Evolutionary conservation across 2,797 vertebrate species (phyloP), one percentile per base, ranked within the genome.

Genomic region (Remorina albescens): DNA sequence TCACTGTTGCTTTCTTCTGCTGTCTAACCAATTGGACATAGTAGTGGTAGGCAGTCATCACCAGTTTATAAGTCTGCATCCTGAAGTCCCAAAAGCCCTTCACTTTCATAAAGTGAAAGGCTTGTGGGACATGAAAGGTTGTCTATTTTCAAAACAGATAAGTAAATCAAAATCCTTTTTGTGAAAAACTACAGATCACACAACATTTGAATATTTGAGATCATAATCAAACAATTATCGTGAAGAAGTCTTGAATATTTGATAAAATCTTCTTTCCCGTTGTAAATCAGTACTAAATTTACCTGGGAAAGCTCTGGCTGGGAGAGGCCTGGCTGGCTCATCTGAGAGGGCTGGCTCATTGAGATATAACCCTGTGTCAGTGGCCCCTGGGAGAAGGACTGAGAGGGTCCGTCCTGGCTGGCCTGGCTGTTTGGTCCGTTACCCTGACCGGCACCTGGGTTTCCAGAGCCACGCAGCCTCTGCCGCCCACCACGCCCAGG

Each of bases 261-360:
- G 47, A 28, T 49, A n/a, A 8, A 32, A 39, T 46, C 21, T 6
- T 0, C 10, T 37, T 23, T 23, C 8, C 30, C 1, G 10, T 6
- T 51, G 32, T 21, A 32, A 34, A n/a, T n/a, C n/a, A n/a, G n/a
- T 30, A 30, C 30, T 30, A 3, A 30, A 1, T 26, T 62, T 90
- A 99, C 98, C 96, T 99, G 98, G 30, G 98, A 99, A 82, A 99
- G 93, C 86, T 99, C 98, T 0, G 98, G 97, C 80, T 99, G 98
- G 71, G 98, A 99, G 76, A 99, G 96, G 74, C 98, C 98, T 2
- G 98, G 97, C 90, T 99, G 98, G 90, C 98, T 99, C 98, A 99
- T 99, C 93, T 99, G 98, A 0, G 98, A 99, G 1, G 98, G 98
- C 86, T 99, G 98, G 89, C 98, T 99, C 98, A 99, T 99, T 89